Base-by-base conservation (phyloP, 2,797 vertebrate species). In the Bovichtus diacanthus region DNA sequence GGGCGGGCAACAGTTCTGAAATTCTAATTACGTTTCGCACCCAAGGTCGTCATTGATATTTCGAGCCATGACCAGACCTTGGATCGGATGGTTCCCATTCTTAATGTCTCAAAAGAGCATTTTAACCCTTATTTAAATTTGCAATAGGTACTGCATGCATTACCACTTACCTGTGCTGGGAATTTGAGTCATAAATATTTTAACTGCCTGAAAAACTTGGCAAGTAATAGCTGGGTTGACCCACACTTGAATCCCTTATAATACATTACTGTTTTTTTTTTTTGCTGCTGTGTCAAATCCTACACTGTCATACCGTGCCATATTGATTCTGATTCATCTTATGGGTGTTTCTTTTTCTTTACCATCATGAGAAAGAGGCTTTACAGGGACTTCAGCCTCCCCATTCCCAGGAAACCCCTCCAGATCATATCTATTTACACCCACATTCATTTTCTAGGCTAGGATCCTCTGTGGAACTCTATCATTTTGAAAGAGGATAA, bases 401-500 rank as follows among this genome's bases (percentile, higher is more conserved):
- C 47, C 31, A 70, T 68, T 79, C 69, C 76, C 70, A 76, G 83
- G 78, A 84, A 83, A 79, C 71, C 72, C 76, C 71, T 72, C 18
- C 74, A 81, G 86, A 87, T 84, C 74, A 34, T 39, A 74, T 83
- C 82, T 76, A 82, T 86, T 86, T 70, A 82, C 73, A 66, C 65
- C 19, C 27, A 1, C 76, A 71, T 81, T 82, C 80, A 78, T 83
- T 84, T 84, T 58, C 46, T 4, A 64, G 70, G 67, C 61, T 66
- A 25, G 80, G 70, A 68, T 87, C 63, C 61, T 83, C 70, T 76
- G 70, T 61, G 54, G 70, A 70, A 83, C 80, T 86, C 69, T 39
- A 88, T 91, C 80, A 78, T 78, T 85, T 78, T 90, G 90, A 90
- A 87, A 58, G 71, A 88, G 89, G 83, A 89, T 84, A 78, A 83